Percentiles rank a stretch among this genome's conserved stretches.
Conservation (phyloP, 2,113 vertebrate species). For the Malaclemys terrapin region DNA sequence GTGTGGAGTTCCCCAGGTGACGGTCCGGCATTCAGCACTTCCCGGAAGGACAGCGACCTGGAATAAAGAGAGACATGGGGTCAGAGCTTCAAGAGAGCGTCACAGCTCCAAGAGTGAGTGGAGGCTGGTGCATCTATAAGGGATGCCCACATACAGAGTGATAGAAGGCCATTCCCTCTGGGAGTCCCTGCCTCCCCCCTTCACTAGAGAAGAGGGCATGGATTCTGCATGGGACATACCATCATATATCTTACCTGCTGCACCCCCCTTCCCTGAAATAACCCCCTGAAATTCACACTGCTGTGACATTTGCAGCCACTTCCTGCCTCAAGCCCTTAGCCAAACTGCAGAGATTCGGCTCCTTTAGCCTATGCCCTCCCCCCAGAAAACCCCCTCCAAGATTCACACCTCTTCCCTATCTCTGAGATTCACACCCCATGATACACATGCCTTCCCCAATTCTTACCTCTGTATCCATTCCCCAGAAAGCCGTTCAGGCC, state of each 20-base stretch:
- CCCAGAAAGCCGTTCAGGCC: constrained; percentile 82
- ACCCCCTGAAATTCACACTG: neutral
- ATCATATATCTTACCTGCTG: neutral
- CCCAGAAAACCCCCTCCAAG: neutral
- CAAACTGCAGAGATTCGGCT: neutral
- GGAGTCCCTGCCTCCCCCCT: neutral
- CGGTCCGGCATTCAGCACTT: neutral
- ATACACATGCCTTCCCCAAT: neutral
- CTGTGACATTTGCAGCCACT: too few species aligned
- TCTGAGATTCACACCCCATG: neutral
- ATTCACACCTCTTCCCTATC: neutral
- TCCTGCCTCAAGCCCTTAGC: neutral
- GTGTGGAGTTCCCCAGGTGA: neutral
- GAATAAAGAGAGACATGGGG: neutral
- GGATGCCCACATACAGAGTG: neutral
- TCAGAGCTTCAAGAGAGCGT: neutral
- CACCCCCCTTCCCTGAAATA: neutral
- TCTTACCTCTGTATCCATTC: constrained; percentile 80
- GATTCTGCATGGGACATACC: neutral
- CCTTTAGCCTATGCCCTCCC: neutral
- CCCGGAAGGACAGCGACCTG: neutral
- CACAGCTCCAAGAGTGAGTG: neutral
- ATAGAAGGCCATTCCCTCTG: neutral
- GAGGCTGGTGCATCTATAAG: neutral
- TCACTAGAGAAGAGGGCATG: neutral